phyloP scores from a whole-genome alignment of 2,797 vertebrate genomes.

The Todus mexicanus region DNA sequence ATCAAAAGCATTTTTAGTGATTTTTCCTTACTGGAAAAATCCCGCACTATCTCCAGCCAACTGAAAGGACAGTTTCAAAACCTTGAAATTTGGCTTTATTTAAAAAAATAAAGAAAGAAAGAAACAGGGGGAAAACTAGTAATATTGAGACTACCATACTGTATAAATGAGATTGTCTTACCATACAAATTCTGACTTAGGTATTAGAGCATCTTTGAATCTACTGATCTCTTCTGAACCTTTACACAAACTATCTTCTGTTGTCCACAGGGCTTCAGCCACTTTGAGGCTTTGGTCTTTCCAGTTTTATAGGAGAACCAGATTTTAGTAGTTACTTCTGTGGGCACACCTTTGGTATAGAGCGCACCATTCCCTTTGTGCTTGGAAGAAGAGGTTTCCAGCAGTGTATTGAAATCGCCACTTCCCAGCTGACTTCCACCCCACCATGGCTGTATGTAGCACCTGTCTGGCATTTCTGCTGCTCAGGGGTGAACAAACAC shows the following conservation, averaged over 20 bases:
- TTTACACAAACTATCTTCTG: background rate
- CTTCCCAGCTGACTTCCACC: background rate
- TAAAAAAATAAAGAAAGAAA: background rate
- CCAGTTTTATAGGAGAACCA: background rate
- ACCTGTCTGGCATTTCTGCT: background rate
- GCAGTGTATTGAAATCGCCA: background rate
- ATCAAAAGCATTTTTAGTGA: background rate
- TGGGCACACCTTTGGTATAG: background rate
- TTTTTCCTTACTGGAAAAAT: background rate
- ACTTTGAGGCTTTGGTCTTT: background rate
- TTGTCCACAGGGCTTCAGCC: background rate
- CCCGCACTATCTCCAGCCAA: background rate
- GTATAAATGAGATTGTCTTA: background rate
- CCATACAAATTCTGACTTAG: background rate
- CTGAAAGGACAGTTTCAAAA: background rate
- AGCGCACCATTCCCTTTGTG: background rate
- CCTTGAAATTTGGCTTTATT: background rate
- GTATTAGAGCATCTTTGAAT: background rate
- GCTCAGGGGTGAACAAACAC: background rate
- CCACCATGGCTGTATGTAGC: background rate
- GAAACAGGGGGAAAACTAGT: rapidly evolving
- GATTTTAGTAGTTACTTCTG: background rate
- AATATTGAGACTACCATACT: background rate
- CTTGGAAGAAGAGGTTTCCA: background rate
- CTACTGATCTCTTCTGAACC: background rate